A percentile compares a stretch with the other conserved stretches of the same genome.
Evolutionary conservation across 2,113 vertebrate genomes (phyloP).

Genomic region (Andinoacara biseriatus): DNA sequence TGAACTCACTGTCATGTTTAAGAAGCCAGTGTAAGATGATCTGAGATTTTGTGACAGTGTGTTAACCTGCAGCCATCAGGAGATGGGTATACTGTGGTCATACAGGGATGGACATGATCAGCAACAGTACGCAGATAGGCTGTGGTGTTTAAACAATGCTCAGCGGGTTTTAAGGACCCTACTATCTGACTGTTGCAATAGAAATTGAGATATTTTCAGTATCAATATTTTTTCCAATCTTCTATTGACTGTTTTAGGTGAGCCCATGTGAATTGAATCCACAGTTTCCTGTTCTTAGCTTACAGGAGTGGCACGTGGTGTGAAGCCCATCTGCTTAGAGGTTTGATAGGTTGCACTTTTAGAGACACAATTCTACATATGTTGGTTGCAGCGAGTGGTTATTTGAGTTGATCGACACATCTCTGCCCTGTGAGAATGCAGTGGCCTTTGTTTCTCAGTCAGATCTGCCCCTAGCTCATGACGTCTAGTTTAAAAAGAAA

Average conservation of each 20-base stretch:
- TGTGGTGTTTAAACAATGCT: too few species aligned
- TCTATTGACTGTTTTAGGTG: too few species aligned
- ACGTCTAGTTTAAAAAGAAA: not conserved
- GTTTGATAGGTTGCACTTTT: not conserved
- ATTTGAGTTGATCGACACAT: not conserved
- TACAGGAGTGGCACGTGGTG: not conserved
- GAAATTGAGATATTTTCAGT: not conserved
- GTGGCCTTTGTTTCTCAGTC: too few species aligned
- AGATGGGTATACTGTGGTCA: too few species aligned
- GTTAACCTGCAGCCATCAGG: not conserved
- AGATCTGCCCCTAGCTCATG: not conserved
- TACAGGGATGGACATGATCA: too few species aligned
- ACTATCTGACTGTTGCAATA: too few species aligned
- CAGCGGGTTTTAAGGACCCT: too few species aligned
- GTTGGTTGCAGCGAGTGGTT: not conserved
- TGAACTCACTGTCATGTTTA: not conserved
- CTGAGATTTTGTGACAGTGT: not conserved
- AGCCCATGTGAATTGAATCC: too few species aligned
- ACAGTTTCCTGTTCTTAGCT: not conserved
- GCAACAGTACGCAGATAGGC: not conserved
- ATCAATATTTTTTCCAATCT: not conserved
- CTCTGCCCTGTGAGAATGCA: too few species aligned
- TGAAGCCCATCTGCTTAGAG: not conserved
- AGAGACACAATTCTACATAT: not conserved
- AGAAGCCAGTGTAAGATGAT: not conserved